Evolutionary conservation across 2,797 vertebrate species (phyloP).

Genomic region (Acomys russatus): DNA sequence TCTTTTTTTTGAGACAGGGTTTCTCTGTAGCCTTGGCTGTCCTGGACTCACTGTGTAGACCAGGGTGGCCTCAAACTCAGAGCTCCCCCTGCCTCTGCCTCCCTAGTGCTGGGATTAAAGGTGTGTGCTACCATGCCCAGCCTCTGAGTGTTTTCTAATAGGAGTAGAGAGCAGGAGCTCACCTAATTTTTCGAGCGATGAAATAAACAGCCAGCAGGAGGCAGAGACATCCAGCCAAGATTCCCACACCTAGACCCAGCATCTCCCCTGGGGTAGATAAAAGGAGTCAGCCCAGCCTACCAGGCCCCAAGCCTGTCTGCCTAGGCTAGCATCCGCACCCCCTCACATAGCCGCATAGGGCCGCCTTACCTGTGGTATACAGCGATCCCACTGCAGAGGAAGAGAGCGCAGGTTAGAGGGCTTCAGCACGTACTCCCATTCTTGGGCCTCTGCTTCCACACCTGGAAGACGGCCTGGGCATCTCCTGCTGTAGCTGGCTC

Average conservation of each 20-base stretch:
- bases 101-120: neutral
- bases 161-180: slow-evolving; percentile 28
- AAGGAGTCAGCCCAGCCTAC: neutral
- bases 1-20: neutral
- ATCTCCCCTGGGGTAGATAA: slow-evolving; percentile 83
- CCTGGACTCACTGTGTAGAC: neutral
- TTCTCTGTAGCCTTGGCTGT: neutral
- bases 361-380: slow-evolving; percentile 76
- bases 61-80: neutral
- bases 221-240: slow-evolving; percentile 75
- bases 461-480: neutral
- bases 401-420: slow-evolving; percentile 59
- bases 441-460: neutral
- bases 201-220: slow-evolving; percentile 82
- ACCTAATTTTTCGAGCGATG: slow-evolving; percentile 83
- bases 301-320: neutral
- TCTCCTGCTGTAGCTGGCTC: neutral
- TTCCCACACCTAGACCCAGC: slow-evolving; percentile 84
- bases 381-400: slow-evolving; percentile 62
- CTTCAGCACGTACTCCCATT: neutral
- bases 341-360: accelerated
- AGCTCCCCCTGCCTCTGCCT: neutral
- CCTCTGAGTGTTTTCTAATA: neutral
- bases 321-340: accelerated
- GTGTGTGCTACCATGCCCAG: too few species aligned